Evolutionary conservation across 1,140 invertebrate genomes (phyloP).

Genomic region (Trypoxylus dichotomus): DNA sequence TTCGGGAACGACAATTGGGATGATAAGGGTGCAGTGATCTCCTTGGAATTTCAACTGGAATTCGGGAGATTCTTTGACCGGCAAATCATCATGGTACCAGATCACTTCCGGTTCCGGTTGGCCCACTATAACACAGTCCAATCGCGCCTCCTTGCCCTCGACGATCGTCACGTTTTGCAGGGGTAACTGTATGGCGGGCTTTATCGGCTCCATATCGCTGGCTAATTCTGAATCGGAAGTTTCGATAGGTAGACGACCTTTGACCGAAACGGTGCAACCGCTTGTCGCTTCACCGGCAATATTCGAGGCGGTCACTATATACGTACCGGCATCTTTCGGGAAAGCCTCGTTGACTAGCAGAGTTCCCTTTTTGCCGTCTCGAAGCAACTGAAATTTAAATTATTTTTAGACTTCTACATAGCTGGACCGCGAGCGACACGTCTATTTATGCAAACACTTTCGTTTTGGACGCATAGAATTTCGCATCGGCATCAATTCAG

Average conservation of each 20-base stretch:
- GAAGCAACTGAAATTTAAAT: constrained; percentile 59
- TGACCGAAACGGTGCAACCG: constrained; percentile 69
- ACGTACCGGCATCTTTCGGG: constrained; percentile 71
- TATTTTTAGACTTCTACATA: constrained; percentile 38
- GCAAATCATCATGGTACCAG: constrained; percentile 83
- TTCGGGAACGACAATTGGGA: constrained; percentile 72
- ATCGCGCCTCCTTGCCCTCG: constrained; percentile 69
- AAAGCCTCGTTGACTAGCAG: constrained; percentile 70
- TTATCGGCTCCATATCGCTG: constrained; percentile 70
- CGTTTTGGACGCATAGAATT: constrained; percentile 15
- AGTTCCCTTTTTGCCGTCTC: constrained; percentile 62
- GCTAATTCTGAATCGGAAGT: constrained; percentile 73
- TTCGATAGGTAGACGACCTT: constrained; percentile 69
- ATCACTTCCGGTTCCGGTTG: constrained; percentile 86
- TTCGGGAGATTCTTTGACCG: constrained; percentile 83
- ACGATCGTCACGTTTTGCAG: constrained; percentile 69
- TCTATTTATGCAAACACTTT: neutral
- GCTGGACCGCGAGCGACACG: neutral
- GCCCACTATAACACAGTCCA: constrained; percentile 82
- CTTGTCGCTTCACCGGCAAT: constrained; percentile 64
- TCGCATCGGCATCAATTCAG: neutral
- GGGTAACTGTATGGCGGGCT: constrained; percentile 72
- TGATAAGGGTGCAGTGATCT: constrained; percentile 77
- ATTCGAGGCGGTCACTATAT: constrained; percentile 67
- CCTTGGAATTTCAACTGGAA: constrained; percentile 79